Evolutionary conservation across 2,113 vertebrate genomes (phyloP).

Genomic region (Hylia prasina): DNA sequence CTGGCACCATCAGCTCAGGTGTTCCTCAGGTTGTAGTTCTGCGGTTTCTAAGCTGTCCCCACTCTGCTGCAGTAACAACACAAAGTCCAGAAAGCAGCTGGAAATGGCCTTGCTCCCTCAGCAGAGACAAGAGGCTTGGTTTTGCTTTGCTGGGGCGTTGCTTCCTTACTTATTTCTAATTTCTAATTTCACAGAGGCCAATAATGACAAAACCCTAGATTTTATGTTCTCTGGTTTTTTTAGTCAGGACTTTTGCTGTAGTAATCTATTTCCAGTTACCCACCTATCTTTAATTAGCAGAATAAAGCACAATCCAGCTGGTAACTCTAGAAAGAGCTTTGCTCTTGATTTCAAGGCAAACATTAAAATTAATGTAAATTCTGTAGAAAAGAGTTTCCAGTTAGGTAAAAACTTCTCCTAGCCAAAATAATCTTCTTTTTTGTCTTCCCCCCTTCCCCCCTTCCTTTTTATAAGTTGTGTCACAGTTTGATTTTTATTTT

Average conservation of each 20-base stretch:
- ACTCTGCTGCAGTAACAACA: background rate
- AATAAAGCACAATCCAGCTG: background rate
- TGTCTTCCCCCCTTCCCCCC: rapidly evolving
- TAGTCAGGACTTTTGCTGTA: background rate
- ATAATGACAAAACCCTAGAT: background rate
- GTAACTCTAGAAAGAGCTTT: background rate
- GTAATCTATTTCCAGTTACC: background rate
- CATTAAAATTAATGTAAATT: background rate
- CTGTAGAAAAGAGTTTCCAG: background rate
- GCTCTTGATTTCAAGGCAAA: background rate
- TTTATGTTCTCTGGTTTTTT: background rate
- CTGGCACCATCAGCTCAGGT: background rate
- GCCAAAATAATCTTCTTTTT: background rate
- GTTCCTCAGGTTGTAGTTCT: background rate
- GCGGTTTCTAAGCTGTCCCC: background rate
- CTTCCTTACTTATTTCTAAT: background rate
- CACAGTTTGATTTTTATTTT: background rate
- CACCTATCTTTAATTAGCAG: background rate
- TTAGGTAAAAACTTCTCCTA: background rate
- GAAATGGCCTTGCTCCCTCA: background rate
- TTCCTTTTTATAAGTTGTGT: background rate
- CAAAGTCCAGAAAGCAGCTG: background rate
- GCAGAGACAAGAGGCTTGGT: background rate
- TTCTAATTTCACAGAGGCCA: background rate
- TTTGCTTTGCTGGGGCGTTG: background rate